Evolutionary conservation across 2,888 invertebrate genomes (phyloP).

Genomic region (Dasypolia templi): DNA sequence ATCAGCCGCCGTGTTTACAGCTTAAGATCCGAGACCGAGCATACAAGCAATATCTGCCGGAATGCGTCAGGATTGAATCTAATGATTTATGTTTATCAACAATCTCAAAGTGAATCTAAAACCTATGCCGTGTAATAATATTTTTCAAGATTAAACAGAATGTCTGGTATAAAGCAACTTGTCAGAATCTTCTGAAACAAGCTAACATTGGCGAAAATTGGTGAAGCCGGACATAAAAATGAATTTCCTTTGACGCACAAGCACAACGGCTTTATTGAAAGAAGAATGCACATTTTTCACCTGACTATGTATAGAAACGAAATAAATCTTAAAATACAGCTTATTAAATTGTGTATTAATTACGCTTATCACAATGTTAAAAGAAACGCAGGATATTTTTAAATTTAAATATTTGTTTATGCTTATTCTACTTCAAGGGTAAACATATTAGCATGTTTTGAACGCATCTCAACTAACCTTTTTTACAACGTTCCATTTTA

Average conservation of each 20-base stretch:
- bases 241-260: conserved; percentile 3
- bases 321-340: too few species aligned
- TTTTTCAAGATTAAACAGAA: not conserved
- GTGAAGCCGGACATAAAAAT: not conserved
- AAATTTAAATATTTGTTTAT: too few species aligned
- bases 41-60: not conserved
- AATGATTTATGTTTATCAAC: conserved; percentile 10
- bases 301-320: too few species aligned
- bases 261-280: not conserved
- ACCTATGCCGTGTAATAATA: not conserved
- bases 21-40: not conserved
- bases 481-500: too few species aligned
- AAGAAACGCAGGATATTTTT: too few species aligned
- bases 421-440: too few species aligned
- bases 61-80: conserved; percentile 11
- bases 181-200: not conserved
- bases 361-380: too few species aligned
- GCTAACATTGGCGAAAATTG: not conserved
- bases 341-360: too few species aligned
- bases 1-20: not conserved
- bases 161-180: not conserved
- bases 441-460: too few species aligned
- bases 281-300: too few species aligned
- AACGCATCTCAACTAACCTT: too few species aligned
- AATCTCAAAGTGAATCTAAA: not conserved